Base-by-base conservation (phyloP, 2,797 vertebrate genomes). In the Propithecus perrieri region DNA sequence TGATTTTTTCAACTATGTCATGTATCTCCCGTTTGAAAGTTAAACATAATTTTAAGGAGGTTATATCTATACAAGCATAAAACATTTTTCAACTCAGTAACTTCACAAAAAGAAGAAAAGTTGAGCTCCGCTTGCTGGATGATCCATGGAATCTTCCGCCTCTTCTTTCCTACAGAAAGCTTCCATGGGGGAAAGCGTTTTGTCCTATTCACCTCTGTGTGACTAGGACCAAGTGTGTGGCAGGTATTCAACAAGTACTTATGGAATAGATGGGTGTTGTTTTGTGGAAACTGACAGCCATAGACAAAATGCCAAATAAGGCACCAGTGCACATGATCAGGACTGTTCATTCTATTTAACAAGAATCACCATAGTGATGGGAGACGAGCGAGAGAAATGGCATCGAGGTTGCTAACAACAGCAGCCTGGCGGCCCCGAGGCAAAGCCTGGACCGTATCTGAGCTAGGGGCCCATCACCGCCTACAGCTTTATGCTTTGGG, bases 291-390 rank as follows among this genome's bases (percentile, higher is more conserved):
- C 33, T 79, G 75, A 96, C 61, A 97, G 96, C 33, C 78, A 75
- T 88, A 79, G 48, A 95, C 22, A 85, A 96, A 10, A 97, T 43
- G 91, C 63, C 90, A 97, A 88, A 41, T 78, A 87, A 91, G 95
- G 90, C 75, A 2, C 15, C 28, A 0, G 63, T 85, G 93, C 94
- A 69, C 57, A 71, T 69, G 85, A 59, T 65, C 61, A 6, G 57
- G 92, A 4, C 71, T 63, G 72, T 63, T 97, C 94, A 69, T 94
- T 97, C 95, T 95, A 76, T 94, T 93, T 94, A 93, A 96, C 67
- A 11, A 95, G 94, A 79, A 91, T 97, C 95, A 91, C 67, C 92
- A 97, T 96, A 69, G 85, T 35, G 80, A 95, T 67, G 91, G 90
- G 50, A 78, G 61, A n/a, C 20, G 30, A 71, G 72, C 26, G 75